Conservation (phyloP, 2,797 vertebrate species). For the Limosa lapponica region DNA sequence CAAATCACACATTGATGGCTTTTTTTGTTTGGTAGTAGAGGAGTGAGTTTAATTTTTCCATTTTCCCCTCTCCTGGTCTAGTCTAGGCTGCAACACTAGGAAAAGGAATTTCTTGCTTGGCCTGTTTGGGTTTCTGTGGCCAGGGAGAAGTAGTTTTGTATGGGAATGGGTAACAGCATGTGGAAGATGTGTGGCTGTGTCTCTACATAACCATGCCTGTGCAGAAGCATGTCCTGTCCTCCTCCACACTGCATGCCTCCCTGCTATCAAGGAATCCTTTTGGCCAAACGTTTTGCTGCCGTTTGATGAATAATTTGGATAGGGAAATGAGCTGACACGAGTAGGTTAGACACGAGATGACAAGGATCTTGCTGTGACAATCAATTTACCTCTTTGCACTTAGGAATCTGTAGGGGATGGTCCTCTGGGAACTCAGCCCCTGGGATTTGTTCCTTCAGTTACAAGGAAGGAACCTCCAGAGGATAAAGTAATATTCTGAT, state of each 20-base stretch:
- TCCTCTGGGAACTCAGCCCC: neutral
- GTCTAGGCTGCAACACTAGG: neutral
- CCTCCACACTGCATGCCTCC: neutral
- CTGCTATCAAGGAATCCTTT: neutral
- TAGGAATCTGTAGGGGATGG: neutral
- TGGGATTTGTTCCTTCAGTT: neutral
- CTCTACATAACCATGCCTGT: neutral
- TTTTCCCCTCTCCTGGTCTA: neutral
- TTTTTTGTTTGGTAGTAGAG: neutral
- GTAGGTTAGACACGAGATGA: neutral
- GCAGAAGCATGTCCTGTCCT: neutral
- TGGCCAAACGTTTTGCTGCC: neutral
- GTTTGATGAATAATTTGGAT: constrained; percentile 7
- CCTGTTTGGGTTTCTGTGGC: neutral
- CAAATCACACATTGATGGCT: neutral
- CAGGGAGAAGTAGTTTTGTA: neutral
- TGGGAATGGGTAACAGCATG: neutral
- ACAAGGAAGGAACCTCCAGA: neutral
- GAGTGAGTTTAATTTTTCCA: neutral
- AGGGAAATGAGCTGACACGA: neutral
- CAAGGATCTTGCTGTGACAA: neutral
- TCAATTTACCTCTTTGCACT: neutral
- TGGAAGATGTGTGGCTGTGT: neutral
- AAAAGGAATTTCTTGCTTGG: neutral
- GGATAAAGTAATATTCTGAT: neutral